Evolutionary conservation across 2,888 invertebrate genomes (phyloP).

Genomic region (Sepiola atlantica): DNA sequence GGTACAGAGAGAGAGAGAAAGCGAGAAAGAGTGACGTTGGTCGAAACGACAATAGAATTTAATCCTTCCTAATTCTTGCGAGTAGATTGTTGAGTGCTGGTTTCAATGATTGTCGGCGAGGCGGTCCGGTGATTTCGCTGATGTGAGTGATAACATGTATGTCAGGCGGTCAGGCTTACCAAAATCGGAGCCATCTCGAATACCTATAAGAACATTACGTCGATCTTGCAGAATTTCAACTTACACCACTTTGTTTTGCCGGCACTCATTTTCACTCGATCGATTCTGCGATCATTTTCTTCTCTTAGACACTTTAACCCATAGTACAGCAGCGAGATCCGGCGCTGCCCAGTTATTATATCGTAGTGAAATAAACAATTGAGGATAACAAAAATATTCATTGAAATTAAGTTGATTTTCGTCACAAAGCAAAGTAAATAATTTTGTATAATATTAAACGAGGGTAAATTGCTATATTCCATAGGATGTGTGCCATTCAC

Average conservation of each 20-base stretch:
- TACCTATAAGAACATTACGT: background rate
- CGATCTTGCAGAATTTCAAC: background rate
- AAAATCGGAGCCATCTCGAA: background rate
- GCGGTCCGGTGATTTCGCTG: background rate
- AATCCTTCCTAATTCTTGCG: background rate
- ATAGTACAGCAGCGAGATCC: too few species aligned
- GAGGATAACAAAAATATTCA: too few species aligned
- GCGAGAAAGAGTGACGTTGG: background rate
- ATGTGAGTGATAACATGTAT: background rate
- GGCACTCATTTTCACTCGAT: background rate
- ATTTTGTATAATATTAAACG: too few species aligned
- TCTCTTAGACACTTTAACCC: too few species aligned
- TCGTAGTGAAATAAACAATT: too few species aligned
- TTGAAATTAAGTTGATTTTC: too few species aligned
- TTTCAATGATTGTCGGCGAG: background rate
- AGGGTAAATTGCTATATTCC: too few species aligned
- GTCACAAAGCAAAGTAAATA: too few species aligned
- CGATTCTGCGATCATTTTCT: background rate
- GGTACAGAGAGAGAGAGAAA: background rate
- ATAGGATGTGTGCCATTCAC: too few species aligned
- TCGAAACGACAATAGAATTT: background rate
- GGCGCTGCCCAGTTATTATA: too few species aligned
- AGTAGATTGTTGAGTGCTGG: constrained; percentile 11
- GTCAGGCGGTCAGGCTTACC: background rate
- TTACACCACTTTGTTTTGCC: background rate